Conservation (phyloP, 2,888 invertebrate species). For the Entomobrya proxima region DNA sequence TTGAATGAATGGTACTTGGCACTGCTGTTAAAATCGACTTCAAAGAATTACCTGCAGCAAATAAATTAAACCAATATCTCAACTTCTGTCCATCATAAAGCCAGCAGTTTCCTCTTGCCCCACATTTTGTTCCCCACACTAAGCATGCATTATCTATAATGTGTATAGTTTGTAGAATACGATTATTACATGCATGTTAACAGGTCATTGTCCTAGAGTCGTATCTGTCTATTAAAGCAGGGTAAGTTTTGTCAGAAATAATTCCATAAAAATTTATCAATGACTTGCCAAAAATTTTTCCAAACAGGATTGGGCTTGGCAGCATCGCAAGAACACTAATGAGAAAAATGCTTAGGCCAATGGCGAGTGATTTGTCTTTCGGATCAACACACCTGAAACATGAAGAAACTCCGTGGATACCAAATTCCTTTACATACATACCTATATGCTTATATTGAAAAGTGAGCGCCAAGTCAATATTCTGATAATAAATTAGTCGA, state of each 20-base stretch:
- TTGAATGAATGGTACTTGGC: no score
- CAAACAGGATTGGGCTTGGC: conserved; percentile 85
- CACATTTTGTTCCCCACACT: conserved; percentile 86
- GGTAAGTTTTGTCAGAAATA: no score
- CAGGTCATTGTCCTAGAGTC: background rate
- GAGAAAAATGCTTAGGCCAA: conserved; percentile 82
- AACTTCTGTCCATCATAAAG: conserved; percentile 83
- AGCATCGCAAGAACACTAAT: conserved; percentile 83
- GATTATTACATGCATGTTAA: background rate
- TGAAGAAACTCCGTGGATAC: background rate
- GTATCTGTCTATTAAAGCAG: no score
- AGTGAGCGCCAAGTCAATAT: background rate
- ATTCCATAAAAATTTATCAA: no score
- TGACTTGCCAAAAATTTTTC: conserved; percentile 82
- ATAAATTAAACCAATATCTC: conserved; percentile 83
- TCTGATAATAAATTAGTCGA: background rate
- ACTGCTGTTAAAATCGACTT: no score
- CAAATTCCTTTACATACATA: background rate
- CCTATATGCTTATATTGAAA: background rate
- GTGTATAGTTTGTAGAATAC: no score
- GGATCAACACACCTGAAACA: conserved; percentile 80
- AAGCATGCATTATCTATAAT: conserved; percentile 78
- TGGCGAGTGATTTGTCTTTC: conserved; percentile 83
- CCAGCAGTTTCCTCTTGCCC: conserved; percentile 86
- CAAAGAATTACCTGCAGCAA: conserved; percentile 80